phyloP scores from a whole-genome alignment of 1,140 invertebrate genomes.

The Ganaspis sp. region DNA sequence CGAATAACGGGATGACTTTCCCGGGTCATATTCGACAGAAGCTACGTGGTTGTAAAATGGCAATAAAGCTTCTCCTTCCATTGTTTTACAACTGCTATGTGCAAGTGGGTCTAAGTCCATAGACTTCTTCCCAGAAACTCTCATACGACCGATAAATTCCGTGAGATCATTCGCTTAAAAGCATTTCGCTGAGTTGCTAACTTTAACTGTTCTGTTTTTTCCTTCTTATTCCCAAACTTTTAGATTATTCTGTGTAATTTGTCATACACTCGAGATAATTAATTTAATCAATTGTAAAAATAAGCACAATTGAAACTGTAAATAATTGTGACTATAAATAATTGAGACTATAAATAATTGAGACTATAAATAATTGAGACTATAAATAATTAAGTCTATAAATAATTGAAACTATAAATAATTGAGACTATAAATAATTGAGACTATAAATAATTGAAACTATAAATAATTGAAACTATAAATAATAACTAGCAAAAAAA shows the following conservation, averaged over 20 bases:
- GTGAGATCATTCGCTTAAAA: constrained; percentile 23
- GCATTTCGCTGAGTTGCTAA: not conserved
- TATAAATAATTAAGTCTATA: too few species aligned
- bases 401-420: too few species aligned
- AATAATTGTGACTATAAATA: too few species aligned
- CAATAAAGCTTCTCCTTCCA: not conserved
- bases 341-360: too few species aligned
- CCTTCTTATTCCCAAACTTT: not conserved
- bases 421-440: too few species aligned
- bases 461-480: too few species aligned
- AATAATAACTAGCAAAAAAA: too few species aligned
- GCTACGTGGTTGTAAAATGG: constrained; percentile 18
- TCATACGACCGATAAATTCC: constrained; percentile 13
- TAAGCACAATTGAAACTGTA: too few species aligned
- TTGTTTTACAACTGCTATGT: not conserved
- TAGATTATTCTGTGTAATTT: not conserved
- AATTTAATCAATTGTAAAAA: too few species aligned
- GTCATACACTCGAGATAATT: too few species aligned
- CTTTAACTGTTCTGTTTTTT: not conserved
- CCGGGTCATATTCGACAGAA: constrained; percentile 23
- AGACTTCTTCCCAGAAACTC: constrained; percentile 8
- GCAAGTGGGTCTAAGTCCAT: not conserved
- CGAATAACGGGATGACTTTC: not conserved
- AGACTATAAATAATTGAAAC: too few species aligned
- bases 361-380: too few species aligned